Percentiles rank a stretch among this genome's conserved stretches.
phyloP scores from a whole-genome alignment of 1,140 invertebrate genomes.

The Diabrotica virgifera region DNA sequence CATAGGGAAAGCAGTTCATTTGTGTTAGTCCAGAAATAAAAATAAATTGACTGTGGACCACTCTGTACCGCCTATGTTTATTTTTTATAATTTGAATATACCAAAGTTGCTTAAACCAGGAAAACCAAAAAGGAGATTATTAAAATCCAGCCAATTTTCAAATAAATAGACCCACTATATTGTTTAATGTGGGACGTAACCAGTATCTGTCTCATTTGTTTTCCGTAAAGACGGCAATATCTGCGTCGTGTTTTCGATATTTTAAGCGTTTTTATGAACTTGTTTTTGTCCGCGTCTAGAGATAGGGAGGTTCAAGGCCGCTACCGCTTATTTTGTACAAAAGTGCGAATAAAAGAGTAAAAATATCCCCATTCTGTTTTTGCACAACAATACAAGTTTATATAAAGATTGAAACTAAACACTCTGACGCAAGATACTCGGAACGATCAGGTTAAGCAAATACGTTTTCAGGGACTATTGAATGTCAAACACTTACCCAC shows the following conservation, averaged over 20 bases:
- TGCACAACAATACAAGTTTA: conserved; percentile 1
- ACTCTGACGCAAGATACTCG: neutral
- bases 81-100: no score
- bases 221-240: neutral
- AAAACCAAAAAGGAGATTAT: no score
- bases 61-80: no score
- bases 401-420: neutral
- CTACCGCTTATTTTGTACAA: neutral
- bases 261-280: conserved; percentile 3
- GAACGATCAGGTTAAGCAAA: neutral
- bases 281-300: conserved; percentile 1
- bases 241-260: neutral
- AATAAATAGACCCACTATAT: neutral
- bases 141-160: neutral
- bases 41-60: no score
- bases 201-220: conserved; percentile 2
- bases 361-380: neutral
- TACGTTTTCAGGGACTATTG: neutral
- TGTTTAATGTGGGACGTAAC: neutral
- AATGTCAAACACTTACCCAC: no score
- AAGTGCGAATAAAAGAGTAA: neutral
- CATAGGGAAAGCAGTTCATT: no score
- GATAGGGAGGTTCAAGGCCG: neutral
- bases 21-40: no score
- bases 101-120: no score